A percentile compares a stretch with the other conserved stretches of the same genome.
These are phyloP conservation scores for Lophotis ruficrista DNA, from an alignment of 2,113 vertebrate genomes.

Conservation along the genomic window DNA sequence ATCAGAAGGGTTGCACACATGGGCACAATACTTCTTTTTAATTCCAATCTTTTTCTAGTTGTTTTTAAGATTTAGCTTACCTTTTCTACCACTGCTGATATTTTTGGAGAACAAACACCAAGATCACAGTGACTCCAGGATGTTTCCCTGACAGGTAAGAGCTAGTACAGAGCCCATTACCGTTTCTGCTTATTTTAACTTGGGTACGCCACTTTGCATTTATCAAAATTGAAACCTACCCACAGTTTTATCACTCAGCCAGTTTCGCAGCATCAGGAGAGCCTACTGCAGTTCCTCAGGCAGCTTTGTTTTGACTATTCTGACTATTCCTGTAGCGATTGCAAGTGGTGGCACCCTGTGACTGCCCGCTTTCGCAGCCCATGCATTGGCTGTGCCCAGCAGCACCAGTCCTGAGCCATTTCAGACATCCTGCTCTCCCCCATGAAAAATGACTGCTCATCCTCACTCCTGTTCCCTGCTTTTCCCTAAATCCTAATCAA, in stretches of 20 bases:
- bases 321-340: no score
- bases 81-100: background rate
- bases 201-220: background rate
- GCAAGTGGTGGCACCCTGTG: fast-evolving
- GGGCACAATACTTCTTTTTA: background rate
- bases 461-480: background rate
- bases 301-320: background rate
- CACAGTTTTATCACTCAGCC: background rate
- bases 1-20: background rate
- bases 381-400: fast-evolving
- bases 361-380: fast-evolving
- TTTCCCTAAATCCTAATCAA: background rate
- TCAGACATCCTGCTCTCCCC: background rate
- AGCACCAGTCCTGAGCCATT: background rate
- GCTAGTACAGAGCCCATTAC: background rate
- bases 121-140: background rate
- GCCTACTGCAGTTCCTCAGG: background rate
- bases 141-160: background rate
- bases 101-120: background rate
- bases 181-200: background rate
- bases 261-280: background rate
- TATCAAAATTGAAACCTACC: background rate
- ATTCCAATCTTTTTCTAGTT: background rate
- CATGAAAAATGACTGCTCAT: background rate
- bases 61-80: background rate